phyloP scores from a whole-genome alignment of 2,113 vertebrate species.

The Manacus vitellinus region DNA sequence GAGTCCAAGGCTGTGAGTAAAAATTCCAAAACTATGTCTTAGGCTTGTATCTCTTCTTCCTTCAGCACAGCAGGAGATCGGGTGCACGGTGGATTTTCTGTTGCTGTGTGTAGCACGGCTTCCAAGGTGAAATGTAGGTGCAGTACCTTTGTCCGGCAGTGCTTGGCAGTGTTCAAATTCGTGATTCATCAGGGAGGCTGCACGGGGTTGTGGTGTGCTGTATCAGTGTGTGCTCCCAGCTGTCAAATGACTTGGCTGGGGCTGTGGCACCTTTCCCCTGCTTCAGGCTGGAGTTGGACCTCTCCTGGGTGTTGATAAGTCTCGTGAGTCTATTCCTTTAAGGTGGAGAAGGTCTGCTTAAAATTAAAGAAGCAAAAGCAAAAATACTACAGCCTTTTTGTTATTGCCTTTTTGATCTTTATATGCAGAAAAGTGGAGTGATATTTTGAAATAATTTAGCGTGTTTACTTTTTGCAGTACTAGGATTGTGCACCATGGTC shows the following conservation, averaged over 20 bases:
- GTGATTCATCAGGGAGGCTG: background rate
- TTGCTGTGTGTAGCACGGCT: background rate
- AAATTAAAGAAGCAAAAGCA: background rate
- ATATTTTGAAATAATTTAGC: background rate
- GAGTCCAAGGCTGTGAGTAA: background rate
- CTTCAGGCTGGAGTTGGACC: background rate
- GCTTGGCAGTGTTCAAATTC: background rate
- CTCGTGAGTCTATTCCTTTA: background rate
- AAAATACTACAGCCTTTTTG: background rate
- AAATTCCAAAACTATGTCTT: background rate
- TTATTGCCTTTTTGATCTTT: background rate
- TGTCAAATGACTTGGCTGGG: background rate
- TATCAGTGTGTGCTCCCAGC: fast-evolving
- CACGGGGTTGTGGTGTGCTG: background rate
- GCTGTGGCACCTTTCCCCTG: background rate
- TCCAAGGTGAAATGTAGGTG: background rate
- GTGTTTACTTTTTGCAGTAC: background rate
- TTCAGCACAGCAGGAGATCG: background rate
- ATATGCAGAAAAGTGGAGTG: background rate
- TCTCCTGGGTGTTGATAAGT: background rate
- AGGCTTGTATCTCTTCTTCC: background rate
- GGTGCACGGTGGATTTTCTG: fast-evolving
- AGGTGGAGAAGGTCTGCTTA: background rate
- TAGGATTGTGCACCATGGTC: background rate
- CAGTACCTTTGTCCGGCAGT: background rate